Evolutionary conservation across 2,888 invertebrate genomes (phyloP), one percentile per base, ranked within the genome.

Genomic region (Archips crataeganus): DNA sequence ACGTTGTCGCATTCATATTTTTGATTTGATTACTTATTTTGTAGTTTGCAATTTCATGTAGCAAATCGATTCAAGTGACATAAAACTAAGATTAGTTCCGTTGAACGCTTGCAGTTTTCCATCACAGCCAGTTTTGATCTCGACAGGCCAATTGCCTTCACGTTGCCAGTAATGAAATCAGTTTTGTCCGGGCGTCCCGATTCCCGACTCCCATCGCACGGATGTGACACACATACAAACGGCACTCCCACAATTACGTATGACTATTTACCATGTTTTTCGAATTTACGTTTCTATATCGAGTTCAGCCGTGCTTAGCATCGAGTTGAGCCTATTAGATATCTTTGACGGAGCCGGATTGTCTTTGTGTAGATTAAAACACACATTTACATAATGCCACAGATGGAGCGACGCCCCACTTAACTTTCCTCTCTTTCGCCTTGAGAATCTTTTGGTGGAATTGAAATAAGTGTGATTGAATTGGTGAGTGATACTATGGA

Each of bases 271-370:
- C 90, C 72, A 90, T 92, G 90, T 89, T 91, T 90, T 88, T 85
- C 84, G 84, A 88, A 92, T 91, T 86, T 86, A 84, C 85, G 84
- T 87, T 80, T 82, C 83, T 84, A 90, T 90, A 92, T 90, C 85
- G 85, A 83, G 79, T 80, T 81, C 78, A 86, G 83, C 80, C 93
- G 93, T 93, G 93, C 92, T 92, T 87, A 84, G 93, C 88, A 92
- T 93, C 76, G 78, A 82, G 80, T 85, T 77, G 73, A 79, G 84
- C 84, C 84, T 87, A 90, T 90, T 87, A 81, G 83, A 71, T 70
- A 77, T 81, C 49, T 69, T 70, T 64, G 72, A 75, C 71, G 77
- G 73, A 77, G 78, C 76, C 77, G 81, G 79, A 83, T 83, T 82
- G 79, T 82, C 81, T 85, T 79, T 74, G 77, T 74, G 80, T 78